These are phyloP conservation scores for Notarius quadriscutis DNA, from an alignment of 2,113 vertebrate species.

Conservation along the genomic window DNA sequence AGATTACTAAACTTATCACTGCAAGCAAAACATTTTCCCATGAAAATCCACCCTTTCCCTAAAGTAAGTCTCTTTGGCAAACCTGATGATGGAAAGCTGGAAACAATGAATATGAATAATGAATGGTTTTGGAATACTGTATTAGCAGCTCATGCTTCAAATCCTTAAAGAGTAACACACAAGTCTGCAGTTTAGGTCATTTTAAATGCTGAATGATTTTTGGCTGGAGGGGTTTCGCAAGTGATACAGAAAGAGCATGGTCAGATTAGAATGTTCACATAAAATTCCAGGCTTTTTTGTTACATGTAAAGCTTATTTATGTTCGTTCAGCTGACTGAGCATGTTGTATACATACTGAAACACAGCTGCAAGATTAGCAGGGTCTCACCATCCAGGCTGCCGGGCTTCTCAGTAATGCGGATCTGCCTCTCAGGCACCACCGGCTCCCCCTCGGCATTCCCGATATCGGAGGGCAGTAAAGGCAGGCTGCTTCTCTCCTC, in stretches of 20 bases:
- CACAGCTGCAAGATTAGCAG: background rate
- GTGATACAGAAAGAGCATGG: background rate
- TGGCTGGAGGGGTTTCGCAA: background rate
- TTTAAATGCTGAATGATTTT: background rate
- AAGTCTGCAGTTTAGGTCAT: background rate
- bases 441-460: constrained; percentile 92
- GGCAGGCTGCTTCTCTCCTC: constrained; percentile 83
- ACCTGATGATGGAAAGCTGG: constrained; percentile 5
- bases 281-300: background rate
- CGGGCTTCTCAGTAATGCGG: constrained; percentile 91
- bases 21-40: background rate
- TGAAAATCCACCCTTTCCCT: background rate
- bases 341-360: background rate
- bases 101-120: constrained; percentile 25
- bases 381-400: constrained; percentile 80
- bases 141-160: constrained; percentile 18
- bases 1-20: background rate
- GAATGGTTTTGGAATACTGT: background rate
- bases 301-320: background rate
- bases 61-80: background rate
- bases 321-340: background rate
- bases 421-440: constrained; percentile 94
- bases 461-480: constrained; percentile 90
- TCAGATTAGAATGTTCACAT: background rate
- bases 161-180: background rate